These are phyloP conservation scores for Lucilia sericata DNA, from an alignment of 1,140 invertebrate species.

Conservation along the genomic window DNA sequence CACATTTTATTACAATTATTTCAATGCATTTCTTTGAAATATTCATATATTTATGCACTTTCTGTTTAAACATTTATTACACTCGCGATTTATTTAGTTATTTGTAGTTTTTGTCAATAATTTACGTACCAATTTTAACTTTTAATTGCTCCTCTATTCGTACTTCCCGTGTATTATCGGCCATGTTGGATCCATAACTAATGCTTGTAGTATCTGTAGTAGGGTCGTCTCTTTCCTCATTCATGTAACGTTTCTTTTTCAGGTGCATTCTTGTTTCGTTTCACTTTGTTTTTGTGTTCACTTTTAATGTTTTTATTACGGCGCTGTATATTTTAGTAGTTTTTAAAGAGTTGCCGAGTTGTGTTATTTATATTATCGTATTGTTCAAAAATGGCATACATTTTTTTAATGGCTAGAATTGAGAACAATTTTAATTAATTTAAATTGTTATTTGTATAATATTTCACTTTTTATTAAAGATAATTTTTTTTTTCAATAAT, in stretches of 20 bases:
- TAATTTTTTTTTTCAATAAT: no score
- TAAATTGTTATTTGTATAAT: no score
- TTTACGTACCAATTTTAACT: constrained; percentile 86
- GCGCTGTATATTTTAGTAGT: constrained; percentile 17
- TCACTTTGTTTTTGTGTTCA: constrained; percentile 29
- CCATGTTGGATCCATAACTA: constrained; percentile 86
- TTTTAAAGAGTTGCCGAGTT: constrained; percentile 35
- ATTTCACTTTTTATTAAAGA: no score
- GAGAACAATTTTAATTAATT: no score
- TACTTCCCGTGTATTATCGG: constrained; percentile 85
- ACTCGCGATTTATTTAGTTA: constrained; percentile 45
- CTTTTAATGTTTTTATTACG: constrained; percentile 36
- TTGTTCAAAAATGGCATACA: constrained; percentile 1
- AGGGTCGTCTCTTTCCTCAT: constrained; percentile 60
- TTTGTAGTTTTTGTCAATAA: constrained; percentile 52
- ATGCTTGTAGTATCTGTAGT: constrained; percentile 47
- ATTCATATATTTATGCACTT: neutral
- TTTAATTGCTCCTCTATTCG: constrained; percentile 87
- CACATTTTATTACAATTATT: constrained; percentile 60
- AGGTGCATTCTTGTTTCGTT: constrained; percentile 62
- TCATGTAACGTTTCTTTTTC: constrained; percentile 66
- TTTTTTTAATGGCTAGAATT: neutral
- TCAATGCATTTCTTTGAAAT: neutral
- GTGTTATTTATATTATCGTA: neutral
- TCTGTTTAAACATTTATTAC: neutral